These are phyloP conservation scores for Marronus borbonicus DNA, from an alignment of 2,888 invertebrate genomes.

Conservation along the genomic window DNA sequence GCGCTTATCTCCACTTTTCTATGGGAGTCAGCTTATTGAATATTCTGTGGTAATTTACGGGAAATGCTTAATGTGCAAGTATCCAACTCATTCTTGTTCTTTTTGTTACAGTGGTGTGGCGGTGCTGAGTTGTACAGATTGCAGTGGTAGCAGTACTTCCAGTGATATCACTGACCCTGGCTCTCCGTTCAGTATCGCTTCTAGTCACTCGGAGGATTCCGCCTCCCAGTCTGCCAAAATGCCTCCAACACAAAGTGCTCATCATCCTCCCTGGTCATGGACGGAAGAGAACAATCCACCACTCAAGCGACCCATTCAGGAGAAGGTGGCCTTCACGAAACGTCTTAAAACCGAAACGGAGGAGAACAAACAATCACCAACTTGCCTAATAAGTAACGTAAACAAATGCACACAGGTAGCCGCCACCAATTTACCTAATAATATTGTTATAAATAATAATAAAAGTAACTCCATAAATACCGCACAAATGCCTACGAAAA, in stretches of 20 bases:
- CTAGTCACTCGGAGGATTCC: conserved; percentile 70
- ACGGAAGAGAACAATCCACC: conserved; percentile 58
- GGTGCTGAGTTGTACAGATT: conserved; percentile 83
- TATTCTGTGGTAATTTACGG: too few species aligned
- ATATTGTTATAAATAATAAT: conserved; percentile 48
- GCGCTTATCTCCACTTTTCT: not conserved
- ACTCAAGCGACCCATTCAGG: conserved; percentile 56
- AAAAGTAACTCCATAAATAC: conserved; percentile 50
- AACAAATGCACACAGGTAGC: conserved; percentile 55
- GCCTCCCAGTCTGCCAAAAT: conserved; percentile 65
- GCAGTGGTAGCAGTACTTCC: conserved; percentile 74
- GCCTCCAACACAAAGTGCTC: conserved; percentile 65
- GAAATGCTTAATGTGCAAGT: too few species aligned
- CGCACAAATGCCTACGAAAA: conserved; percentile 38
- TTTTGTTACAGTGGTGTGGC: conserved; percentile 84
- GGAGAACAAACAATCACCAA: conserved; percentile 61
- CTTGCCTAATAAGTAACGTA: conserved; percentile 62
- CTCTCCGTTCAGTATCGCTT: conserved; percentile 85
- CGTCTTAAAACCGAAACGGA: conserved; percentile 59
- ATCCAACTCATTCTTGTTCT: not conserved
- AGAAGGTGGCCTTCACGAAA: conserved; percentile 60
- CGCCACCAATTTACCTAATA: conserved; percentile 48
- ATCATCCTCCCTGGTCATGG: conserved; percentile 63
- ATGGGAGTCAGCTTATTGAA: too few species aligned
- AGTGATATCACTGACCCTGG: conserved; percentile 92